phyloP scores from a whole-genome alignment of 2,113 vertebrate genomes.

The Phyllopteryx taeniolatus region DNA sequence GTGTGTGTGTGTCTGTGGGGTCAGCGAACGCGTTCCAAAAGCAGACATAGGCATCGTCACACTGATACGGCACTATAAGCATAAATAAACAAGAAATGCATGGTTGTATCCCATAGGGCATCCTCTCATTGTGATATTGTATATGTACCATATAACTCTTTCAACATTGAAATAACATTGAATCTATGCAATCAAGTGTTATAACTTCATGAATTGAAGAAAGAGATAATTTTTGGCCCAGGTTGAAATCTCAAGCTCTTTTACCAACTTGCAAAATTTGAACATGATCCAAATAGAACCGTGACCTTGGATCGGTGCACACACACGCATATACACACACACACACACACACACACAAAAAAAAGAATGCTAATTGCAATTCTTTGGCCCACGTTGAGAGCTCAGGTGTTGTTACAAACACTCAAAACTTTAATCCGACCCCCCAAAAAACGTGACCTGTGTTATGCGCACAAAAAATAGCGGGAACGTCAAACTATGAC shows the following conservation, averaged over 20 bases:
- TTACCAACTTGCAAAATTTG: neutral
- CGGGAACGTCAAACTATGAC: too few species aligned
- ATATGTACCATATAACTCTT: neutral
- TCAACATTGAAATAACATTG: neutral
- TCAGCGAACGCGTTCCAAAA: constrained; percentile 22
- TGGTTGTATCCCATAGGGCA: neutral
- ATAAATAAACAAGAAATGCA: neutral
- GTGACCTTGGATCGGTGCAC: too few species aligned
- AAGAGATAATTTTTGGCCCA: neutral
- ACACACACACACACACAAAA: too few species aligned
- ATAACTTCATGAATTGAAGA: neutral
- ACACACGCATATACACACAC: too few species aligned
- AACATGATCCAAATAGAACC: neutral
- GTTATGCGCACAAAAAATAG: too few species aligned
- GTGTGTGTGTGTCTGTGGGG: constrained; percentile 30
- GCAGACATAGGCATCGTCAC: constrained; percentile 72
- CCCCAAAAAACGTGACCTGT: too few species aligned
- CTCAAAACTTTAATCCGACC: too few species aligned
- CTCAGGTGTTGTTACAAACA: too few species aligned
- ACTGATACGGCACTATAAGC: constrained; percentile 15
- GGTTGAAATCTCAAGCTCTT: too few species aligned
- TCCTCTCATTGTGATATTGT: neutral
- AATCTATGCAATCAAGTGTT: neutral
- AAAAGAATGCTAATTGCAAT: neutral
- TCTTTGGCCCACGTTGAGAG: neutral